Evolutionary conservation across 30 jellyfish, hydroid and myxozoan species (phyloP).

Genomic region (Aurelia aurita): DNA sequence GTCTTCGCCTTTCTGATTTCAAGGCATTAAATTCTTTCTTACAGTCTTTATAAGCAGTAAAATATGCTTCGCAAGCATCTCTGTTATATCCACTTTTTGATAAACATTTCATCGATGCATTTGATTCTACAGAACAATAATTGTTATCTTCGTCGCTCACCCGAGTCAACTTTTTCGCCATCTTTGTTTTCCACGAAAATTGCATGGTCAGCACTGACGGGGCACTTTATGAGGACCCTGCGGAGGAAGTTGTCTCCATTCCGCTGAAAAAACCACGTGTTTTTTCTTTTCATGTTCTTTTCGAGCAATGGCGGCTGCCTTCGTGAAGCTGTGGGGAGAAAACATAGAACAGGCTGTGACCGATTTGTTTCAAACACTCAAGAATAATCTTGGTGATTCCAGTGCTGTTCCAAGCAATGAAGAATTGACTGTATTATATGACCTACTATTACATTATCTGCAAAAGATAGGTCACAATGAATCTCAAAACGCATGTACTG

Average conservation of each 20-base stretch:
- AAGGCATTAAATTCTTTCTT: slow-evolving; percentile 77
- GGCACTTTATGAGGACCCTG: not conserved
- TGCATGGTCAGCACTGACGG: slow-evolving; percentile 1
- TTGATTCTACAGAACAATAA: slow-evolving; percentile 84
- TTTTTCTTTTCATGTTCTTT: not conserved
- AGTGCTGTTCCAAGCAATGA: slow-evolving; percentile 4
- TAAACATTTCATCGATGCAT: slow-evolving; percentile 90
- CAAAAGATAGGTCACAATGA: not conserved
- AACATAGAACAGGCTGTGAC: not conserved
- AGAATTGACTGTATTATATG: not conserved
- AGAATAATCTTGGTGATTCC: slow-evolving; percentile 1
- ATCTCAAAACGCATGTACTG: too few relatives aligned
- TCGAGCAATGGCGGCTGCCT: slow-evolving; percentile 1
- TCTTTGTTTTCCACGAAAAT: slow-evolving; percentile 11
- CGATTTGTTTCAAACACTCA: not conserved
- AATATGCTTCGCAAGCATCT: slow-evolving; percentile 73
- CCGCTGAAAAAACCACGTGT: not conserved
- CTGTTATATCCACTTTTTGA: slow-evolving; percentile 70
- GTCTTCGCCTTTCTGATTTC: slow-evolving; percentile 78
- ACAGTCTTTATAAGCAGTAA: slow-evolving; percentile 81
- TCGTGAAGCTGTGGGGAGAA: not conserved
- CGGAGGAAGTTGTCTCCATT: slow-evolving; percentile 41
- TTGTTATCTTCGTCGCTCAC: slow-evolving; percentile 72
- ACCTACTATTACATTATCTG: not conserved
- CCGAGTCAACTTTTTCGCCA: slow-evolving; percentile 66